These are phyloP conservation scores for Rhyzopertha dominica DNA, from an alignment of 1,140 invertebrate genomes.

Conservation along the genomic window DNA sequence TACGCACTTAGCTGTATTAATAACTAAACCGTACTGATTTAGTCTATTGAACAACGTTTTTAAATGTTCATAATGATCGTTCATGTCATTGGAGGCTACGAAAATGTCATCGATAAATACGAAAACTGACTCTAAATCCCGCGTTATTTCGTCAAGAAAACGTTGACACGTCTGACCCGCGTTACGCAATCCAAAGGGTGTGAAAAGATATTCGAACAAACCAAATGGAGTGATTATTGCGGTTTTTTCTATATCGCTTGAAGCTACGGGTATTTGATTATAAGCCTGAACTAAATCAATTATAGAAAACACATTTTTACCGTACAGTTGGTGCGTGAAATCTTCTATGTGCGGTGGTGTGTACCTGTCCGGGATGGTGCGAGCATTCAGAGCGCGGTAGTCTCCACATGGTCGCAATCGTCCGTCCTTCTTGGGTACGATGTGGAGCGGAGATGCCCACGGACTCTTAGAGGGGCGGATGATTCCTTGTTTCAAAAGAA, in stretches of 20 bases:
- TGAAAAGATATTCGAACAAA: too few species aligned
- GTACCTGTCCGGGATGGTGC: conserved; percentile 43
- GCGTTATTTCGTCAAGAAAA: conserved; percentile 10
- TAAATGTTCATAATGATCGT: conserved; percentile 33
- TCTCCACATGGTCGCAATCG: conserved; percentile 47
- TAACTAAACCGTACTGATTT: conserved; percentile 21
- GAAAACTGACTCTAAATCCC: conserved; percentile 20
- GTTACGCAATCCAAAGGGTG: too few species aligned
- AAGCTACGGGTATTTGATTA: too few species aligned
- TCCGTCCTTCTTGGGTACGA: conserved; percentile 45
- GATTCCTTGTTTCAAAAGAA: conserved; percentile 28
- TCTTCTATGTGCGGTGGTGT: conserved; percentile 38
- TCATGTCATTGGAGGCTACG: conserved; percentile 30
- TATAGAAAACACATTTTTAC: too few species aligned
- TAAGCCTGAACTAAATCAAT: too few species aligned
- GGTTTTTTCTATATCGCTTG: too few species aligned
- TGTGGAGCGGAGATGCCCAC: conserved; percentile 47
- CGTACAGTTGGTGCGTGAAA: conserved; percentile 37
- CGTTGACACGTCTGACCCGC: conserved; percentile 30
- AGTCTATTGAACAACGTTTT: conserved; percentile 30
- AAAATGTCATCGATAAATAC: conserved; percentile 35
- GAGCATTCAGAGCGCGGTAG: conserved; percentile 44
- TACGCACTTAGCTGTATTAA: conserved; percentile 38
- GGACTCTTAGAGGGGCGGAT: conserved; percentile 39
- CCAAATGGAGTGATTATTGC: too few species aligned